These are phyloP conservation scores for Myrmophylax atrothorax DNA, from an alignment of 2,113 vertebrate species.

Conservation along the genomic window DNA sequence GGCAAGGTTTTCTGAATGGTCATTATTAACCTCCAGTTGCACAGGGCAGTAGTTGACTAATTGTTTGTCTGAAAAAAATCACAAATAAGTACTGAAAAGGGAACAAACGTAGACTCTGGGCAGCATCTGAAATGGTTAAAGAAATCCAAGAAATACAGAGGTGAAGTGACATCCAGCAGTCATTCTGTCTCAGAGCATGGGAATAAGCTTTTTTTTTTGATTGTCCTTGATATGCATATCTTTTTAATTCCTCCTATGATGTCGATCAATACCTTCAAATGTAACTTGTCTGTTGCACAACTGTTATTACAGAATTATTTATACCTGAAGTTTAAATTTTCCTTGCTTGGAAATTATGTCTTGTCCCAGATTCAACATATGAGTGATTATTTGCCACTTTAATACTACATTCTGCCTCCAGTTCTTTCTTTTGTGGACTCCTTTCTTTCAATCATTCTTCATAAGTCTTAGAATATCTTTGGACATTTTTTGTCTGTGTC, in stretches of 20 bases:
- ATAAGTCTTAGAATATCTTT: not conserved
- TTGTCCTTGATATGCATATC: not conserved
- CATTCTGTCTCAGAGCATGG: not conserved
- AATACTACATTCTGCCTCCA: not conserved
- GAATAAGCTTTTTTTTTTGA: not conserved
- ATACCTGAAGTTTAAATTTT: not conserved
- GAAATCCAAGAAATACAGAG: not conserved
- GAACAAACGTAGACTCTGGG: not conserved
- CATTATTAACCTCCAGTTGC: not conserved
- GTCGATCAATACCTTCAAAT: not conserved
- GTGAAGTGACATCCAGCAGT: not conserved
- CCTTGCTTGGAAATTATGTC: not conserved
- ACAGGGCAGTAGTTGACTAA: not conserved
- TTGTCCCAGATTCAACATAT: not conserved
- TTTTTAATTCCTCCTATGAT: not conserved
- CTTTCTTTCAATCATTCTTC: not conserved
- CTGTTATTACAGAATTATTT: not conserved
- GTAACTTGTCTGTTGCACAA: not conserved
- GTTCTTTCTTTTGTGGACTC: not conserved
- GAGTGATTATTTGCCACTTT: not conserved
- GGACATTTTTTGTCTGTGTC: accelerated
- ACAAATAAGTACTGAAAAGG: not conserved
- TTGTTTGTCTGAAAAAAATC: not conserved
- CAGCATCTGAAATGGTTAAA: not conserved
- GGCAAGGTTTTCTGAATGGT: not conserved